Conservation (phyloP, 2,113 vertebrate species). For the Crotalus tigris region DNA sequence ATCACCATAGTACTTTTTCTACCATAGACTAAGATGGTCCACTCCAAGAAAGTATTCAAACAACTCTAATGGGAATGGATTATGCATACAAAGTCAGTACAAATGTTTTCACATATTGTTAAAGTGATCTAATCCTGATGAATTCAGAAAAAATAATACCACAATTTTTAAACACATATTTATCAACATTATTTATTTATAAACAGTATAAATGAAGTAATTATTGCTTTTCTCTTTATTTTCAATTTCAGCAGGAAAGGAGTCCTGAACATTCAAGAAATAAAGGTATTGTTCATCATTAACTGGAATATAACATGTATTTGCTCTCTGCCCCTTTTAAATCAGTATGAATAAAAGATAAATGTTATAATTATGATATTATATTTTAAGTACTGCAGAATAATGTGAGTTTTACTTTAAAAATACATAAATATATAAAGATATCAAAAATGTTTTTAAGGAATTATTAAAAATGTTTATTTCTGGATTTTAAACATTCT, state of each 20-base stretch:
- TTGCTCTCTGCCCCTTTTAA: not conserved
- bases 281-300: conserved; percentile 63
- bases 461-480: not conserved
- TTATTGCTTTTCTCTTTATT: conserved; percentile 52
- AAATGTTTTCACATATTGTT: not conserved
- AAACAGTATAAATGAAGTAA: not conserved
- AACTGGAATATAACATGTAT: not conserved
- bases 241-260: conserved; percentile 77
- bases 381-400: not conserved
- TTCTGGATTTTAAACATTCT: not conserved
- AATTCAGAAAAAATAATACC: not conserved
- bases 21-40: not conserved
- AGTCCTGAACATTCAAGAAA: conserved; percentile 69
- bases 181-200: not conserved
- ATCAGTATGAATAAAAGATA: conserved; percentile 1
- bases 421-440: not conserved
- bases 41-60: not conserved
- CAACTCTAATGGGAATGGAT: not conserved
- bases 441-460: conserved; percentile 4
- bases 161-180: not conserved
- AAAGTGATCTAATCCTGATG: not conserved
- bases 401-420: not conserved
- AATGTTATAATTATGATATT: not conserved
- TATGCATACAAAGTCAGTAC: not conserved
- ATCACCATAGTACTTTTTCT: not conserved